Evolutionary conservation across 2,113 vertebrate species (phyloP), one percentile per base, ranked within the genome.

Genomic region (Pavo muticus): DNA sequence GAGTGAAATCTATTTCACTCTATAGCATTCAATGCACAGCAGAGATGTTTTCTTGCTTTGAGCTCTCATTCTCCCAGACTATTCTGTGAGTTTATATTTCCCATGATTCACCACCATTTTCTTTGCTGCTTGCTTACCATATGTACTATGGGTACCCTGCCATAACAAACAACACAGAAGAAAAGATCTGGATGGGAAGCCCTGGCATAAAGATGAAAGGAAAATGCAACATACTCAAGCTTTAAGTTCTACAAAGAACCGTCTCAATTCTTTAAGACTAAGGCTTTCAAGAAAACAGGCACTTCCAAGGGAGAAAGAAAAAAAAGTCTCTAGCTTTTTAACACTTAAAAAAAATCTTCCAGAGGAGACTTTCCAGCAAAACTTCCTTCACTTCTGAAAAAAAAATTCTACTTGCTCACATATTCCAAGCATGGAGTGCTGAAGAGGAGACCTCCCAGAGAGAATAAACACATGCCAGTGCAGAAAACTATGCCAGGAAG

Each of bases 391-490:
- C 54, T 79, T 85, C 45, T 76, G 24, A 88, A 87, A 84, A 84
- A 10, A 65, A 76, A 69, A 45, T 82, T 76, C 9, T 84, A 91
- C 90, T 40, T 40, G 24, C 15, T 85, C 94, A 64, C 63, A 45
- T 35, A 77, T 91, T 91, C 64, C 64, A 80, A 74, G 68, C 84
- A 75, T 1, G 0, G n/a, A 78, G 6, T 44, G 27, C 37, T 88
- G 24, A 90, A 83, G 24, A 93, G 71, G 50, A 82, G 68, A 91
- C 71, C 68, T 94, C 96, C 78, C 50, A 88, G 90, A 85, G 88
- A 93, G 93, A 94, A 87, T 90, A 93, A 96, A 83, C 56, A 88
- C 68, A 85, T 67, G 37, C 59, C 90, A 87, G 78, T 69, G 8
- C 63, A 85, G 74, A 90, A 95, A 94, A 87, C 59, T 30, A 13